Percentiles rank a stretch among this genome's conserved stretches.
These are phyloP conservation scores for Drosophila guanche DNA, from an alignment of 1,140 invertebrate species.

Conservation along the genomic window DNA sequence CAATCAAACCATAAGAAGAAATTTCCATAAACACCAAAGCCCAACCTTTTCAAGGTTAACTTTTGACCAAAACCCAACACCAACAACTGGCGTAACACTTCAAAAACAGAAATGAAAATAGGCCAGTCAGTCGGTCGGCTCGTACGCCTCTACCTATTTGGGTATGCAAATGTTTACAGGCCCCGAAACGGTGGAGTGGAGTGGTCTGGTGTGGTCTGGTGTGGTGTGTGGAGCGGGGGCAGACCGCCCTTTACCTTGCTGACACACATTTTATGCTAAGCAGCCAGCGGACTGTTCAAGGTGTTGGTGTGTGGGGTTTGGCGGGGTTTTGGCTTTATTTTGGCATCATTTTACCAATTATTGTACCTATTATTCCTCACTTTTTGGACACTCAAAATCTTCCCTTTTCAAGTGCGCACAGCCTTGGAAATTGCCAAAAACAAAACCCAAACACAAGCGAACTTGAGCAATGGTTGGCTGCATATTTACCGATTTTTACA, in stretches of 20 bases:
- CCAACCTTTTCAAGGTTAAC: slow-evolving; percentile 51
- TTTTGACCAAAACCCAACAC: slow-evolving; percentile 28
- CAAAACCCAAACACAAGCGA: slow-evolving; percentile 5
- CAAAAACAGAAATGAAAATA: slow-evolving; percentile 64
- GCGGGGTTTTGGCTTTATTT: slow-evolving; percentile 34
- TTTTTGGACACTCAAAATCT: too few relatives aligned
- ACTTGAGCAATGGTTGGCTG: slow-evolving; percentile 18
- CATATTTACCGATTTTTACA: slow-evolving; percentile 9
- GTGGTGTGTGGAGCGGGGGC: too few relatives aligned
- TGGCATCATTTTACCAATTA: too few relatives aligned
- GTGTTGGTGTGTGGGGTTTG: slow-evolving; percentile 22
- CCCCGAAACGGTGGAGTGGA: too few relatives aligned
- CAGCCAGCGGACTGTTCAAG: slow-evolving; percentile 40
- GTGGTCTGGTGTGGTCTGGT: too few relatives aligned
- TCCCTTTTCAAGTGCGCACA: slow-evolving; percentile 19
- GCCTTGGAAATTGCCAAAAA: slow-evolving; percentile 57
- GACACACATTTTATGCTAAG: slow-evolving; percentile 80
- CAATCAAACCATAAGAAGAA: too few relatives aligned
- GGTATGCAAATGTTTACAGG: slow-evolving; percentile 78
- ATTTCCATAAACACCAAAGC: too few relatives aligned
- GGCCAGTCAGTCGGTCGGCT: slow-evolving; percentile 27
- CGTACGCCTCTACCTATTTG: slow-evolving; percentile 45
- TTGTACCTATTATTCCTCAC: too few relatives aligned
- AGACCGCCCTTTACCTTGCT: slow-evolving; percentile 78
- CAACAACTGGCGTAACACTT: slow-evolving; percentile 58